phyloP scores from a whole-genome alignment of 2,888 invertebrate species.

The Caenorhabditis macrosperma region DNA sequence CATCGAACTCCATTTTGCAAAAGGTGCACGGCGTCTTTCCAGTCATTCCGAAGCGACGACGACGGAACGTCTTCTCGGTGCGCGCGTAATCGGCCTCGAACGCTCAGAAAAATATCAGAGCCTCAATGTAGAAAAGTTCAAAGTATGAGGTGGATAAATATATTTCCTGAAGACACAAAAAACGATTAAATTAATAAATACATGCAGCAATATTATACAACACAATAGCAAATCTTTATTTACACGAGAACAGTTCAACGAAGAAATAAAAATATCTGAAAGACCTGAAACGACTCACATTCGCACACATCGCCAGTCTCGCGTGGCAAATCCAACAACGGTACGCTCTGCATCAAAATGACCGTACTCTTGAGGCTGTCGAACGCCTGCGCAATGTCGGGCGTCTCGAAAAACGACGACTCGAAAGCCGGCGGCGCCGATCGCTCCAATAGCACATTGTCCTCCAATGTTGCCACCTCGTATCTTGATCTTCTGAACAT shows the following conservation, averaged over 20 bases:
- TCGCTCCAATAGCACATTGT: background rate
- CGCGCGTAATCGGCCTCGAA: background rate
- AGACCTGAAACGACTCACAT: too few relatives aligned
- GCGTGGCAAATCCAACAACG: background rate
- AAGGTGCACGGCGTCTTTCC: constrained; percentile 1
- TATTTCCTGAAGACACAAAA: too few relatives aligned
- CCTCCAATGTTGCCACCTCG: background rate
- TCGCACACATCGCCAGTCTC: background rate
- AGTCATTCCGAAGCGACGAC: constrained; percentile 9
- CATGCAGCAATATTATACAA: too few relatives aligned
- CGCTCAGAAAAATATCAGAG: background rate
- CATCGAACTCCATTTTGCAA: constrained; percentile 20
- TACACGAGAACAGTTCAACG: too few relatives aligned
- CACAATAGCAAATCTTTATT: too few relatives aligned
- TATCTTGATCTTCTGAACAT: constrained; percentile 3
- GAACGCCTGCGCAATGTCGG: constrained; percentile 20
- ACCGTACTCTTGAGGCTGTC: constrained; percentile 25
- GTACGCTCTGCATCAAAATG: background rate
- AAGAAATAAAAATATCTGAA: too few relatives aligned
- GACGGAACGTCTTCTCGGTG: background rate
- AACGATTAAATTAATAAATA: too few relatives aligned
- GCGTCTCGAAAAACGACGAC: constrained; percentile 6
- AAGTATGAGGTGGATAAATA: too few relatives aligned
- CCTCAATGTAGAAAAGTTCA: constrained; percentile 25
- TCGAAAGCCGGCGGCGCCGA: too few relatives aligned